Conservation (phyloP, 2,888 invertebrate genomes). For the Athrips mouffetella region DNA sequence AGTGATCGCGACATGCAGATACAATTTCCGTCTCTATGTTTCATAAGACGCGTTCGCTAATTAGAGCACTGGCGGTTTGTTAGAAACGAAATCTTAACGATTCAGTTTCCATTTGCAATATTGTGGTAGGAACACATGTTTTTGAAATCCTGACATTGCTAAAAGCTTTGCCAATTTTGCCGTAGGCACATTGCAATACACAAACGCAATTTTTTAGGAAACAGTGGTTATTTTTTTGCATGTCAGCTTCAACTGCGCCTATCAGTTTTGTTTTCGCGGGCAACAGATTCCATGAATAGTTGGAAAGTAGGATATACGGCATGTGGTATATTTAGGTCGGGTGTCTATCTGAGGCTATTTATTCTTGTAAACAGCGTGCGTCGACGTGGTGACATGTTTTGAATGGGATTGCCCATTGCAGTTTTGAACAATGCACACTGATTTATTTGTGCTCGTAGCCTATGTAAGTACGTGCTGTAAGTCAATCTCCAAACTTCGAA, state of each 20-base stretch:
- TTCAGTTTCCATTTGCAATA: no score
- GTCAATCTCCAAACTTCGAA: no score
- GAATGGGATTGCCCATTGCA: conserved; percentile 43
- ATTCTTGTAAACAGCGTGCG: conserved; percentile 35
- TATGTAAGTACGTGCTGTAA: neutral
- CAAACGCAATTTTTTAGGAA: neutral
- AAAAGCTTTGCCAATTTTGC: no score
- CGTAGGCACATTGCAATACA: neutral
- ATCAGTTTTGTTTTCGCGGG: conserved; percentile 9
- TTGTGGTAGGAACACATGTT: no score
- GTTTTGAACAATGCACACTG: conserved; percentile 56
- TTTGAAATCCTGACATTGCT: no score
- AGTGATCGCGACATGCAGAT: conserved; percentile 30
- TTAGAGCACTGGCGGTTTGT: no score
- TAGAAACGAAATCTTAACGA: no score
- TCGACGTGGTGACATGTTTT: conserved; percentile 52
- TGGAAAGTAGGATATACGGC: neutral
- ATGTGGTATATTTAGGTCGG: conserved; percentile 17
- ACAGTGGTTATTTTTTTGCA: neutral
- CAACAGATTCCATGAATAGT: conserved; percentile 9
- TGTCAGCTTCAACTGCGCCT: conserved; percentile 5
- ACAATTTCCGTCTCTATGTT: conserved; percentile 27
- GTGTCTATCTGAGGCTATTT: conserved; percentile 16
- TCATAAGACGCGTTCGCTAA: conserved; percentile 24
- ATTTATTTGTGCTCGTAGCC: conserved; percentile 59